Base-by-base conservation (phyloP, 2,888 invertebrate species). In the Crioceris asparagi region DNA sequence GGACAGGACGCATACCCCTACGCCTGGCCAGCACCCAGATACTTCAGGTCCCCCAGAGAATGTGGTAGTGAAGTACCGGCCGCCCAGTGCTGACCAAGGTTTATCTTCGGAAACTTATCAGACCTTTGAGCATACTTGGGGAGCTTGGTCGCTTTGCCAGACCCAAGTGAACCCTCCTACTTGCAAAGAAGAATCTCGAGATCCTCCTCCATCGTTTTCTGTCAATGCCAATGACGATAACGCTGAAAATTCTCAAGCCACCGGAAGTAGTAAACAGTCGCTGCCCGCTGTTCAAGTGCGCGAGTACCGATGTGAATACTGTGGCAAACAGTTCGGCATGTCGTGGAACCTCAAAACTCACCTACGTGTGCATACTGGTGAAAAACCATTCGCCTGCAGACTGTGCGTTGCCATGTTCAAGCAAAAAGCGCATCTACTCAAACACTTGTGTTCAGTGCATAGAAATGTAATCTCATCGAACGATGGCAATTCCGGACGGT, bases 261-360 rank as follows among this genome's bases (percentile, higher is more conserved):
- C 61, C 21, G 55, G 60, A 35, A 56, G 57, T 47, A 54, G 72
- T 68, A 54, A 56, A 41, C 53, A 51, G 38, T 44, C 51, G 17
- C 35, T 55, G 35, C 56, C 56, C 8, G 44, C 55, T 8, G 60
- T 71, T 67, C 80, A 83, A 33, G 83, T 85, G 29, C 74, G 87
- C 39, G 87, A 87, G 61, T 88, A 88, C 61, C 79, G 86, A 41
- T 88, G 87, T 60, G 84, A 83, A 59, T 87, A 87, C 62, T 87
- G 87, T 62, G 86, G 86, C 38, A 88, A 88, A 65, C 87, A 87
- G 64, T 88, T 88, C 55, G 87, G 87, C 41, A 87, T 87, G 87
- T 86, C 86, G 40, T 88, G 87, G 87, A 88, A 88, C 70, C 71
- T 88, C 56, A 88, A 88, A 64, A 88, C 87, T 43, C 87, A 87